A percentile compares a stretch with the other conserved stretches of the same genome.
These are phyloP conservation scores for Hypotaenidia philippensis DNA, from an alignment of 2,797 vertebrate species.

Conservation along the genomic window DNA sequence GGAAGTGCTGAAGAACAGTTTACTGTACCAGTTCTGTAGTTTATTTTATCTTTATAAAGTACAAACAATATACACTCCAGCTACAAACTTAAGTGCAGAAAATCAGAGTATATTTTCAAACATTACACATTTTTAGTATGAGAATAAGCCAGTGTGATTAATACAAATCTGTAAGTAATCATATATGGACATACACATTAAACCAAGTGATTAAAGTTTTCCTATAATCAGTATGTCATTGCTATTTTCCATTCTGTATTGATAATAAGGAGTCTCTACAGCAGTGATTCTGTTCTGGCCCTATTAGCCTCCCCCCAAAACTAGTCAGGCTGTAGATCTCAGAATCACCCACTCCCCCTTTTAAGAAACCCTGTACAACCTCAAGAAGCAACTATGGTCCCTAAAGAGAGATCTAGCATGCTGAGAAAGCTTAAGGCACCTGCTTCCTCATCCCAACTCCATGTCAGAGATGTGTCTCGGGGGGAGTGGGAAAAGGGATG, in stretches of 20 bases:
- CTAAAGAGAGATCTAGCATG: not conserved
- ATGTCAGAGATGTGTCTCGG: rapidly evolving
- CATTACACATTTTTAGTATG: rapidly evolving
- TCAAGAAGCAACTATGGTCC: not conserved
- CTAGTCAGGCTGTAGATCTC: not conserved
- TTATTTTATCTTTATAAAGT: not conserved
- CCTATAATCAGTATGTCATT: not conserved
- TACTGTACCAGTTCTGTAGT: not conserved
- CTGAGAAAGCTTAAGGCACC: not conserved
- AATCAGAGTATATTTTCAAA: not conserved
- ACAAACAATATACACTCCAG: not conserved
- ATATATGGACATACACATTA: not conserved
- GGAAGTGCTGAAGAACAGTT: not conserved
- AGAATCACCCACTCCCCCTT: not conserved
- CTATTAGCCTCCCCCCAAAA: not conserved
- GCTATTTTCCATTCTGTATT: not conserved
- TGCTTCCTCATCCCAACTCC: not conserved
- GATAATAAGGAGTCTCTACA: not conserved
- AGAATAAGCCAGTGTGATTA: not conserved
- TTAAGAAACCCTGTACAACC: not conserved
- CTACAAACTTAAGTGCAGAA: not conserved
- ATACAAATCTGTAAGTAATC: not conserved
- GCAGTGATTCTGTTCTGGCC: not conserved
- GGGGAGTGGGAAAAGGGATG: not conserved
- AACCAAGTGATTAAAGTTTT: not conserved